Base-by-base conservation (phyloP, 2,888 invertebrate species). In the Platypus cylindrus region DNA sequence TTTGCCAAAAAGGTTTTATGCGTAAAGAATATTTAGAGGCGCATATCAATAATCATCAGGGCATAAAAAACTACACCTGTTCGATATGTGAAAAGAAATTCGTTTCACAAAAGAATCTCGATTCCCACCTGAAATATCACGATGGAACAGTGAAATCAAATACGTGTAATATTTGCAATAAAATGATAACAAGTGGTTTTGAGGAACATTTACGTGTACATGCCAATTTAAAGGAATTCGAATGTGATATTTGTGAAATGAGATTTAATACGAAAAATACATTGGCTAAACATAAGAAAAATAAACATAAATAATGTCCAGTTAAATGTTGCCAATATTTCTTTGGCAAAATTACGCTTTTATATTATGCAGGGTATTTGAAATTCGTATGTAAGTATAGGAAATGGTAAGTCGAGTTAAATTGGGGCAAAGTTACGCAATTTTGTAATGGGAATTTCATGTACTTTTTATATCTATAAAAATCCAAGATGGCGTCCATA, bases 1-100 rank as follows among this genome's bases (percentile, higher is more conserved):
- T 56, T 22, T 62, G 62, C 31, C 37, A 45, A 12, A 61, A 59
- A 43, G 60, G 60, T 7, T 62, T 61, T 38, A 54, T 59, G 54
- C 43, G 62, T 14, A 60, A 59, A 37, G 62, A 62, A 36, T 60
- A 60, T 45, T 45, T 57, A 32, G 59, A 62, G 41, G 52, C 60
- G 1, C 62, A 62, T 43, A 36, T 56, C 13, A 59, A 57, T 33
- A 52, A 53, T 22, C 62, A 62, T 36, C 57, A 53, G 5, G 59
- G 59, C 2, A 41, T 59, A 5, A 60, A 56, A 40, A 59, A 58
- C 29, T 61, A 51, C 36, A 14, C 32, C 3, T 62, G 62, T 41
- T 36, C 47, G 1, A 29, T 53, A 14, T 62, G 62, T 34, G 47
- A 52, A 5, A 60, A 60, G 35, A 56, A 53, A 27, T 61, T 60